phyloP scores from a whole-genome alignment of 2,797 vertebrate species.

The Enteromius trimaculatus region DNA sequence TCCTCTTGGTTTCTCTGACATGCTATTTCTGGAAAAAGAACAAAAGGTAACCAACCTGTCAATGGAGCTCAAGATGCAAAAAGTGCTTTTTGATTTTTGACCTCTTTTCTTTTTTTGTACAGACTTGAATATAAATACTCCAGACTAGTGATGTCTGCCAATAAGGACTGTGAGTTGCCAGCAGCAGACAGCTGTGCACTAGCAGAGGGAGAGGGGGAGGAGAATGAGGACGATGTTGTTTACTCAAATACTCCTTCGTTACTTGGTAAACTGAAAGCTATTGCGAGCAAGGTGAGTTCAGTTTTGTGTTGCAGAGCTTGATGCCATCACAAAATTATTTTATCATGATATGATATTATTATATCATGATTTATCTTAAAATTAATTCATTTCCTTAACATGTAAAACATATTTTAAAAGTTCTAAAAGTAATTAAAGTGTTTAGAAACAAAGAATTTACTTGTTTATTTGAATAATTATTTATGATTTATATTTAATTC shows the following conservation, averaged over 20 bases:
- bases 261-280: conserved; percentile 92
- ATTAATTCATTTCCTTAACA: too few relatives aligned
- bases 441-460: too few relatives aligned
- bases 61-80: neutral
- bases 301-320: neutral
- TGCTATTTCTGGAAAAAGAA: conserved; percentile 99
- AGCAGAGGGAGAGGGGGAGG: conserved; percentile 94
- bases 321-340: neutral
- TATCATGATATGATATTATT: too few relatives aligned
- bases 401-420: too few relatives aligned
- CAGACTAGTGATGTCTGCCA: conserved; percentile 93
- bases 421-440: too few relatives aligned
- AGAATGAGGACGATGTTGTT: conserved; percentile 91
- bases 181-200: conserved; percentile 98
- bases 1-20: conserved; percentile 90
- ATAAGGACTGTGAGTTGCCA: conserved; percentile 95
- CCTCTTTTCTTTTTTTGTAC: conserved; percentile 11
- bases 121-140: conserved; percentile 98
- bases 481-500: too few relatives aligned
- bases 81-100: neutral
- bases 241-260: conserved; percentile 94
- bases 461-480: too few relatives aligned
- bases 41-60: conserved; percentile 80
- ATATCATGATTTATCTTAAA: too few relatives aligned
- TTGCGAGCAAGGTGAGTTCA: conserved; percentile 90